A percentile compares a stretch with the other conserved stretches of the same genome.
Conservation (phyloP, 2,797 vertebrate species). For the Pangasius sanitwongsei region DNA sequence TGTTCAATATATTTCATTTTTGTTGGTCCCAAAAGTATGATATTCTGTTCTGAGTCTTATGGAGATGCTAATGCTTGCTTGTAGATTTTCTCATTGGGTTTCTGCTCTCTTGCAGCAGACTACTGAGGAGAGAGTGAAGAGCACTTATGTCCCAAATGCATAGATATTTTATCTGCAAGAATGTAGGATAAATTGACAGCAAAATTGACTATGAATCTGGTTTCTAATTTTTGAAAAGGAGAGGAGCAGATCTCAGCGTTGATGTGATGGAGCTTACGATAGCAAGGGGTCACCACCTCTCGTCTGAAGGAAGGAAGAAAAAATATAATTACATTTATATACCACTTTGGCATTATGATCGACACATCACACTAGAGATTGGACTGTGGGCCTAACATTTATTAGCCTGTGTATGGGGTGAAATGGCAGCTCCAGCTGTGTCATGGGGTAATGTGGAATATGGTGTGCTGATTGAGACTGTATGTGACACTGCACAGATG, state of each 20-base stretch:
- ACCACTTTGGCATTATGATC: constrained; percentile 1
- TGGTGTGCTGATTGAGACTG: constrained; percentile 26
- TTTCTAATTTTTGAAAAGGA: too few species aligned
- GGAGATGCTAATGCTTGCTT: neutral
- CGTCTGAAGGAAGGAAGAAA: constrained; percentile 40
- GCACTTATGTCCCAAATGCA: neutral
- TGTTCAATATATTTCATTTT: neutral
- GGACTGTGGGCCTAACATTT: constrained; percentile 25
- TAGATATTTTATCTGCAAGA: neutral
- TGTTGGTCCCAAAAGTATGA: neutral
- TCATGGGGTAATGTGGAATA: constrained; percentile 18
- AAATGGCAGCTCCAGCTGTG: constrained; percentile 48
- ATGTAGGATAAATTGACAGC: constrained; percentile 58
- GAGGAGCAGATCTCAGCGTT: constrained; percentile 31
- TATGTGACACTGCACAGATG: constrained; percentile 29
- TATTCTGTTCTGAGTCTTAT: neutral
- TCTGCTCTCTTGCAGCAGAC: neutral
- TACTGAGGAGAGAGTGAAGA: neutral
- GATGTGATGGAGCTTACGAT: constrained; percentile 58
- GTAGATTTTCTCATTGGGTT: neutral
- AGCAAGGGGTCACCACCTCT: constrained; percentile 60
- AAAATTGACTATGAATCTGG: neutral
- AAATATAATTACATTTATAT: constrained; percentile 54
- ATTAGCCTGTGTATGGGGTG: constrained; percentile 37
- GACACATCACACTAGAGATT: constrained; percentile 31